Conservation (phyloP, 2,888 invertebrate genomes). For the Drosophila prostipennis region DNA sequence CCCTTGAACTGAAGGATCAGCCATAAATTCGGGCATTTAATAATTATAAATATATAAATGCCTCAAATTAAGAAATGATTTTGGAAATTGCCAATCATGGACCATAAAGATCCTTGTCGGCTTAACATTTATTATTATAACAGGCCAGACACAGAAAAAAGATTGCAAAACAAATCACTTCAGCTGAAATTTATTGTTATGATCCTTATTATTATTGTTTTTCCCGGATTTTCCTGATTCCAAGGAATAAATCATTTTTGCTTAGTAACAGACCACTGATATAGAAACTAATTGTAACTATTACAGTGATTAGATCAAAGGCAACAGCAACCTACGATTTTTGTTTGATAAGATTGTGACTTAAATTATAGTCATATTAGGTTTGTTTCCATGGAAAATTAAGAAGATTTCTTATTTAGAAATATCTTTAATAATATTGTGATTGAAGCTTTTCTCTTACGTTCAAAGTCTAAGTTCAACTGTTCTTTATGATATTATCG, state of each 20-base stretch:
- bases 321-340: neutral
- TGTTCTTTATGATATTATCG: slow-evolving; percentile 9
- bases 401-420: neutral
- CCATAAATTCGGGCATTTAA: slow-evolving; percentile 30
- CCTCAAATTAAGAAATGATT: slow-evolving; percentile 46
- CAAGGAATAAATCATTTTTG: slow-evolving; percentile 2
- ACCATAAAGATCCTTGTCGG: slow-evolving; percentile 22
- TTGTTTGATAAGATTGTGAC: slow-evolving; percentile 16
- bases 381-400: neutral
- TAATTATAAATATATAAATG: slow-evolving; percentile 48
- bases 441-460: neutral
- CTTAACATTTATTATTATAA: slow-evolving; percentile 15
- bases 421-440: neutral
- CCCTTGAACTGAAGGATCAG: slow-evolving; percentile 46
- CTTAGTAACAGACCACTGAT: slow-evolving; percentile 9
- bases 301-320: slow-evolving; percentile 43
- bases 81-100: slow-evolving; percentile 50
- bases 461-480: slow-evolving; percentile 8
- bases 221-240: slow-evolving; percentile 4
- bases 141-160: slow-evolving; percentile 17
- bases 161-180: slow-evolving; percentile 6
- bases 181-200: slow-evolving; percentile 7
- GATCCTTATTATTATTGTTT: slow-evolving; percentile 7
- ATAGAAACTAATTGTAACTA: slow-evolving; percentile 18
- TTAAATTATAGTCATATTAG: slow-evolving; percentile 1